A percentile compares a stretch with the other conserved stretches of the same genome.
Evolutionary conservation across 2,113 vertebrate species (phyloP).

Genomic region (Phaethornis superciliosus): DNA sequence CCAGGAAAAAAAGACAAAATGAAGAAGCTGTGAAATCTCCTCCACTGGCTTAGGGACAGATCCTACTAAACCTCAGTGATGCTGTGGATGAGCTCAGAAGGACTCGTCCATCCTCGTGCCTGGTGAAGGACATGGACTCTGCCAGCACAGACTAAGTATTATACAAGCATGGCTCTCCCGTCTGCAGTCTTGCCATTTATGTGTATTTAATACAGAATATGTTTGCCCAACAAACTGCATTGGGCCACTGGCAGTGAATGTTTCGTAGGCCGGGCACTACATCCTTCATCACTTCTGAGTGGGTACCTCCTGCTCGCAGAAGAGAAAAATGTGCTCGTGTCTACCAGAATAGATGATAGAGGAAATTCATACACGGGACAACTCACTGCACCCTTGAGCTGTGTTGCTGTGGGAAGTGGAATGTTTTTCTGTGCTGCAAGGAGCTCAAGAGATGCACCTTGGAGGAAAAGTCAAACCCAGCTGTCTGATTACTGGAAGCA

Average conservation of each 20-base stretch:
- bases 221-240: neutral
- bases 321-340: neutral
- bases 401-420: neutral
- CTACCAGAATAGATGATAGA: neutral
- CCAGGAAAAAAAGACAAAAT: constrained; percentile 85
- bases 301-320: neutral
- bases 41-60: neutral
- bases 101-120: rapidly evolving
- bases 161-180: constrained; percentile 45
- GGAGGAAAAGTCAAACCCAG: neutral
- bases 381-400: neutral
- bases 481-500: neutral
- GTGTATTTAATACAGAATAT: constrained; percentile 63
- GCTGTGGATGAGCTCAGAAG: rapidly evolving
- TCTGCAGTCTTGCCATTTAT: constrained; percentile 69
- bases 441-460: neutral
- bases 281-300: neutral
- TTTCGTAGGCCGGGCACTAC: neutral
- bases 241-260: neutral
- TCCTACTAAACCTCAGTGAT: neutral
- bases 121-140: constrained; percentile 13
- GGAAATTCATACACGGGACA: neutral
- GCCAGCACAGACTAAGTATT: constrained; percentile 62
- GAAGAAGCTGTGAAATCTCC: constrained; percentile 75
- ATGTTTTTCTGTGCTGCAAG: neutral